Conservation (phyloP, 2,113 vertebrate genomes). For the Boulengeromyrus knoepffleri region DNA sequence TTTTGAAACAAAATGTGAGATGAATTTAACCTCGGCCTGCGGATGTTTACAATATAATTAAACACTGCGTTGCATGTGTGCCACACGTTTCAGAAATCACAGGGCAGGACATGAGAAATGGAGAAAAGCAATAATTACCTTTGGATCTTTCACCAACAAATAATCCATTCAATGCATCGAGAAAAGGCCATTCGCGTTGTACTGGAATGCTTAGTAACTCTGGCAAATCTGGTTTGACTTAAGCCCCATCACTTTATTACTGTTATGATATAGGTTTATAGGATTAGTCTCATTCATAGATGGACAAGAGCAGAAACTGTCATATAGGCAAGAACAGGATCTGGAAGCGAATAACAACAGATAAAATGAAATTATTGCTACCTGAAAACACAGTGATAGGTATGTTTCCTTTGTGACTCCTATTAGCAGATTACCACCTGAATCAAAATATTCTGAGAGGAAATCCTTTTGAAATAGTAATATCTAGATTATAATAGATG, state of each 20-base stretch:
- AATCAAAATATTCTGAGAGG: neutral
- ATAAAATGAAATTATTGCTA: neutral
- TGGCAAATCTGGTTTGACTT: neutral
- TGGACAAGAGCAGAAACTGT: neutral
- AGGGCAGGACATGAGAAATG: slow-evolving; percentile 16
- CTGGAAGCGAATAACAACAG: neutral
- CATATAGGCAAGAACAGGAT: neutral
- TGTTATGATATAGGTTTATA: neutral
- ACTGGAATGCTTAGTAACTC: neutral
- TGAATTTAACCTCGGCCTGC: slow-evolving; percentile 38
- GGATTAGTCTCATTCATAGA: neutral
- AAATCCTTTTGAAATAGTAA: neutral
- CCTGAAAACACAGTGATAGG: neutral
- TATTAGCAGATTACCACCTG: neutral
- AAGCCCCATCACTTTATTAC: neutral
- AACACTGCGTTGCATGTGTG: slow-evolving; percentile 52
- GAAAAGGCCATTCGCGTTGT: neutral
- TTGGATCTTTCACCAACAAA: neutral
- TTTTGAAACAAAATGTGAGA: slow-evolving; percentile 29
- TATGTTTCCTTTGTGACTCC: neutral
- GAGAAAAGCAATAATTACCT: neutral
- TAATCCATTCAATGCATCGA: neutral
- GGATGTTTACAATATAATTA: slow-evolving; percentile 46
- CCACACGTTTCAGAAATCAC: slow-evolving; percentile 52
- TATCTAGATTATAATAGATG: neutral